A percentile compares a stretch with the other conserved stretches of the same genome.
Evolutionary conservation across 2,888 invertebrate genomes (phyloP).

Genomic region (Hoplodrina ambigua): DNA sequence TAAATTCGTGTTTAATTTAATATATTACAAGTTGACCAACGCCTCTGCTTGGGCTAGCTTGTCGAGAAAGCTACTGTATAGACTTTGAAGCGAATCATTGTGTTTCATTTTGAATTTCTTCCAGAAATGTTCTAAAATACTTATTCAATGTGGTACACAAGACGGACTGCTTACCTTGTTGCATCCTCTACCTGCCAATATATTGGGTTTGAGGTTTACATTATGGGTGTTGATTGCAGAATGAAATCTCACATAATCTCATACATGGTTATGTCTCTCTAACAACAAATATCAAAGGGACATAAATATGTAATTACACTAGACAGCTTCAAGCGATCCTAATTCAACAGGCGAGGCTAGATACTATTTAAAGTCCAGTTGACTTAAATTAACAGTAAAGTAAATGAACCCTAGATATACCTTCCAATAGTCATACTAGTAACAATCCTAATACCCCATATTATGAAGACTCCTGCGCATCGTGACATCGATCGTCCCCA

Average conservation of each 20-base stretch:
- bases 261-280: background rate
- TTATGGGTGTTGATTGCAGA: background rate
- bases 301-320: background rate
- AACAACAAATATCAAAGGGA: conserved; percentile 14
- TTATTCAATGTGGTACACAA: too few relatives aligned
- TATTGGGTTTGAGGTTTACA: too few relatives aligned
- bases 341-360: conserved; percentile 33
- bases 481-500: conserved; percentile 67
- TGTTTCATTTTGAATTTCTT: background rate
- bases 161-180: background rate
- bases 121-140: background rate
- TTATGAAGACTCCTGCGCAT: conserved; percentile 55
- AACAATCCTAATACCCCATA: conserved; percentile 36
- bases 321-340: background rate
- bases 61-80: conserved; percentile 35
- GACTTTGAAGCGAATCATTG: conserved; percentile 8
- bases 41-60: conserved; percentile 22
- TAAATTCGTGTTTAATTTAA: conserved; percentile 55
- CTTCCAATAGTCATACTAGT: conserved; percentile 3
- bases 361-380: conserved; percentile 17
- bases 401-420: background rate
- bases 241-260: background rate
- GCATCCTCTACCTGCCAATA: background rate
- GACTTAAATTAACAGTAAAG: conserved; percentile 5
- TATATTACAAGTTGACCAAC: conserved; percentile 38